These are phyloP conservation scores for Crepidodera aurea DNA, from an alignment of 2,888 invertebrate genomes.

Conservation along the genomic window DNA sequence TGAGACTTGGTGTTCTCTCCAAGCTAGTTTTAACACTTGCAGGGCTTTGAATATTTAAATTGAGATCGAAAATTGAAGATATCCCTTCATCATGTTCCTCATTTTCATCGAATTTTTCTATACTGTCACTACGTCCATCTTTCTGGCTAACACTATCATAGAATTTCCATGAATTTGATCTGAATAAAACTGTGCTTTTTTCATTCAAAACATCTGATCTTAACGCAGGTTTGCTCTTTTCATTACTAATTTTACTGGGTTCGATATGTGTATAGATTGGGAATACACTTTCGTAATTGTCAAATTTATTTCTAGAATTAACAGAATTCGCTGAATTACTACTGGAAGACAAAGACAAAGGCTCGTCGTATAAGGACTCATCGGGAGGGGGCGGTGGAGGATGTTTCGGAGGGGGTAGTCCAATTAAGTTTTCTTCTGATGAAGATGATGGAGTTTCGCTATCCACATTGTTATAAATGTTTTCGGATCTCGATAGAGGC, in stretches of 20 bases:
- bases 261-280: conserved; percentile 47
- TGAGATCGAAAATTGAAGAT: conserved; percentile 36
- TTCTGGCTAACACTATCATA: conserved; percentile 58
- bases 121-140: conserved; percentile 33
- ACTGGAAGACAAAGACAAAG: conserved; percentile 53
- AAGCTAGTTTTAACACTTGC: conserved; percentile 18
- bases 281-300: conserved; percentile 62
- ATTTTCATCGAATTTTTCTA: conserved; percentile 39
- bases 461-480: conserved; percentile 53
- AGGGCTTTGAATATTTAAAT: conserved; percentile 40
- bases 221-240: conserved; percentile 31
- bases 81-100: conserved; percentile 35
- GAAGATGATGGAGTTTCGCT: conserved; percentile 40
- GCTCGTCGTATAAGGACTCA: conserved; percentile 66
- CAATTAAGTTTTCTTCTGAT: conserved; percentile 49
- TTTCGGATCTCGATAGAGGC: conserved; percentile 45
- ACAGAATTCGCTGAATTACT: conserved; percentile 58
- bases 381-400: conserved; percentile 68
- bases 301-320: conserved; percentile 39
- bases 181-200: conserved; percentile 52
- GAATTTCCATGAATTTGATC: conserved; percentile 66
- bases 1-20: conserved; percentile 23
- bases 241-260: conserved; percentile 50
- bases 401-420: conserved; percentile 66
- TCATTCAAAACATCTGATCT: conserved; percentile 26